Evolutionary conservation across 1,140 invertebrate species (phyloP).

Genomic region (Drosophila pallidifrons): DNA sequence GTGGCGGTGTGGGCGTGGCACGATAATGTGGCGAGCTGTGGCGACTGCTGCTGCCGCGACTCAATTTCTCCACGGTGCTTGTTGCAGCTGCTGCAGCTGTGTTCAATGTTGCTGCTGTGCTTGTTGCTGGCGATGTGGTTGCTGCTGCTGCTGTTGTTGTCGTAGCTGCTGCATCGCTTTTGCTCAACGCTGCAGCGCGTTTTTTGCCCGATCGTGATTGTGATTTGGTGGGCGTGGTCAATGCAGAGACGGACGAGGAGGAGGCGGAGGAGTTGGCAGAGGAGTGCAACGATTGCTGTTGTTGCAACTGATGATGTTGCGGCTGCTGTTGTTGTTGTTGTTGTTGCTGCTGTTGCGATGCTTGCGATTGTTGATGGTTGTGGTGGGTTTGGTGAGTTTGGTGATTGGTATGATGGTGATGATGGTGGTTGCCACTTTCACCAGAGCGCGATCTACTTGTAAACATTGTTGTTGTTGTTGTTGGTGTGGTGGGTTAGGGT

Average conservation of each 20-base stretch:
- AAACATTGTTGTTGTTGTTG: background rate
- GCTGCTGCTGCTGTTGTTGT: constrained; percentile 3
- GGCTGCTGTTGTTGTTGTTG: constrained; percentile 50
- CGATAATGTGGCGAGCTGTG: constrained; percentile 65
- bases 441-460: constrained; percentile 80
- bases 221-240: constrained; percentile 52
- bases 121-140: constrained; percentile 10
- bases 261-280: constrained; percentile 32
- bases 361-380: constrained; percentile 54
- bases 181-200: constrained; percentile 60
- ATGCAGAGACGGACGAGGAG: constrained; percentile 26
- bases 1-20: constrained; percentile 65
- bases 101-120: constrained; percentile 7
- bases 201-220: constrained; percentile 81
- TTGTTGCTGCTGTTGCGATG: constrained; percentile 47
- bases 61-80: constrained; percentile 56
- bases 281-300: constrained; percentile 28
- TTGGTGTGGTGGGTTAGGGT: background rate
- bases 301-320: constrained; percentile 50
- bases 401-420: constrained; percentile 44
- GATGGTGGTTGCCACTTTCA: constrained; percentile 75
- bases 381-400: constrained; percentile 49
- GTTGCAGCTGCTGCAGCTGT: background rate
- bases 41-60: constrained; percentile 47
- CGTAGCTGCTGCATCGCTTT: constrained; percentile 33